Evolutionary conservation across 1,140 invertebrate genomes (phyloP).

Genomic region (Procambarus virginalis): DNA sequence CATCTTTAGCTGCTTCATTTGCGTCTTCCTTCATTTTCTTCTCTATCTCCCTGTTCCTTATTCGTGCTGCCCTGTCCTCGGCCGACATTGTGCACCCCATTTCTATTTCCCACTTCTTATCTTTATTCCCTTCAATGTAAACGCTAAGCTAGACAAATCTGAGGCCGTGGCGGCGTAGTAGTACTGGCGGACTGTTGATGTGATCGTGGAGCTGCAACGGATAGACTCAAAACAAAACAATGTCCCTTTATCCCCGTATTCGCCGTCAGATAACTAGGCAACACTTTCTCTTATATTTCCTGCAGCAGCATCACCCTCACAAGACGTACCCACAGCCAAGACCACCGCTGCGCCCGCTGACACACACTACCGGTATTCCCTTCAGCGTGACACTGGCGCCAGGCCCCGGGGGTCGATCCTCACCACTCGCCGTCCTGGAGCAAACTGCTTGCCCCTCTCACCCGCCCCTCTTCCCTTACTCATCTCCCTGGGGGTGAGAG

Average conservation of each 20-base stretch:
- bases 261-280: not conserved
- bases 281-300: too few relatives aligned
- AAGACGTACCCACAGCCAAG: not conserved
- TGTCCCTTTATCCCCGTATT: too few relatives aligned
- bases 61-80: conserved; percentile 54
- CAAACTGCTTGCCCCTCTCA: conserved; percentile 19
- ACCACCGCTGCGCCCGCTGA: not conserved
- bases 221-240: too few relatives aligned
- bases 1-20: conserved; percentile 54
- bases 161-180: too few relatives aligned
- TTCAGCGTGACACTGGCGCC: conserved; percentile 6
- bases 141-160: too few relatives aligned
- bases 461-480: not conserved
- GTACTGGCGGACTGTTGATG: too few relatives aligned
- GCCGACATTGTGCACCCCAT: conserved; percentile 62
- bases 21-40: conserved; percentile 60
- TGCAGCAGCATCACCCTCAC: too few relatives aligned
- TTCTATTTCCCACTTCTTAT: not conserved
- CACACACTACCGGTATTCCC: not conserved
- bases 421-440: conserved; percentile 22
- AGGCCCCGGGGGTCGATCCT: not conserved
- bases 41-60: conserved; percentile 57
- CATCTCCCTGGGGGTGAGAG: not conserved
- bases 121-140: too few relatives aligned
- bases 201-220: too few relatives aligned